A percentile compares a stretch with the other conserved stretches of the same genome.
phyloP scores from a whole-genome alignment of 2,797 vertebrate genomes.

The Gymnoscopelus braueri region DNA sequence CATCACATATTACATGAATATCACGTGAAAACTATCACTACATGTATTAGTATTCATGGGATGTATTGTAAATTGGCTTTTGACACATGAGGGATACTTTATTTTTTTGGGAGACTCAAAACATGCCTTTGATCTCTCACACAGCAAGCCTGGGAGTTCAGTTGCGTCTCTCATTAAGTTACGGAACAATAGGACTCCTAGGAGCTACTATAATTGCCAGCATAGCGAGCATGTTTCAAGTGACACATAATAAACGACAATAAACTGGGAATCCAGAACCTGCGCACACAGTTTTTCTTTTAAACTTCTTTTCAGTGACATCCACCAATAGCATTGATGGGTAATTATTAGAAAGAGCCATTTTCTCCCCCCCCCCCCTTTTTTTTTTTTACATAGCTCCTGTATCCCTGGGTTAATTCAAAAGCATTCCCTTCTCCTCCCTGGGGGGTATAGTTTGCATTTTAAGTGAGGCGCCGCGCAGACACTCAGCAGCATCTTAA shows the following conservation, averaged over 20 bases:
- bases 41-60: slow-evolving; percentile 3
- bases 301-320: slow-evolving; percentile 57
- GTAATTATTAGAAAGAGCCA: slow-evolving; percentile 81
- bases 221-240: slow-evolving; percentile 31
- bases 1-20: neutral
- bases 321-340: slow-evolving; percentile 74
- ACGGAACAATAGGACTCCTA: slow-evolving; percentile 34
- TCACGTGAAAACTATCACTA: slow-evolving; percentile 5
- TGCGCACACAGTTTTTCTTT: slow-evolving; percentile 48
- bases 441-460: slow-evolving; percentile 82
- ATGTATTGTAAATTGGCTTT: neutral
- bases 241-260: slow-evolving; percentile 36
- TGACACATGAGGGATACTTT: neutral
- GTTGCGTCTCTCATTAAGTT: slow-evolving; percentile 2
- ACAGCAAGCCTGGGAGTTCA: neutral
- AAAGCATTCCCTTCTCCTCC: slow-evolving; percentile 74
- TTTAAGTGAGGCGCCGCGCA: slow-evolving; percentile 82
- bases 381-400: slow-evolving; percentile 59
- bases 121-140: neutral
- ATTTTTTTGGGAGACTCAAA: neutral
- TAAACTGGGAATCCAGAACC: slow-evolving; percentile 38
- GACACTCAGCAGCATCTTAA: slow-evolving; percentile 84
- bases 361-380: too few relatives aligned
- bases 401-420: slow-evolving; percentile 79
- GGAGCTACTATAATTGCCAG: slow-evolving; percentile 5